Evolutionary conservation across 2,113 vertebrate genomes (phyloP).

Genomic region (Polypterus bichir): DNA sequence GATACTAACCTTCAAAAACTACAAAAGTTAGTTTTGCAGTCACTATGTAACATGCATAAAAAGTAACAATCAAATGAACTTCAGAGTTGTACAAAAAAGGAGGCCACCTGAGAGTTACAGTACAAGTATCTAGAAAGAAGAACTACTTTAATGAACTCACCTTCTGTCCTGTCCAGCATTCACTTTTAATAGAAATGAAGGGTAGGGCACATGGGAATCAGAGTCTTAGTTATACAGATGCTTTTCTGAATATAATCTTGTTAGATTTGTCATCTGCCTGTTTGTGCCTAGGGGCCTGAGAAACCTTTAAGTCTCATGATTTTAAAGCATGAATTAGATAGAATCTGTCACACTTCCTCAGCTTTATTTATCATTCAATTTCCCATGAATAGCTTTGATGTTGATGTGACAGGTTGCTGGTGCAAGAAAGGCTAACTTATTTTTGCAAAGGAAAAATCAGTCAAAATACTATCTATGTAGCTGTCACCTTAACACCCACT

Average conservation of each 20-base stretch:
- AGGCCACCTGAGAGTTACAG: too few relatives aligned
- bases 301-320: constrained; percentile 3
- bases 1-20: too few relatives aligned
- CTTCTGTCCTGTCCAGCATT: too few relatives aligned
- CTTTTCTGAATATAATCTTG: not conserved
- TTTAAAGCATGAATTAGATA: constrained; percentile 1
- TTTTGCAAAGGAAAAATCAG: not conserved
- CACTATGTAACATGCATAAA: too few relatives aligned
- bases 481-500: too few relatives aligned
- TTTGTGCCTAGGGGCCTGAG: not conserved
- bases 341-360: not conserved
- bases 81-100: too few relatives aligned
- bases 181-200: not conserved
- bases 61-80: too few relatives aligned
- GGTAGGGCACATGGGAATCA: not conserved
- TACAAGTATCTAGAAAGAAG: too few relatives aligned
- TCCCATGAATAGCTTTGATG: not conserved
- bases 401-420: not conserved
- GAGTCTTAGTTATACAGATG: not conserved
- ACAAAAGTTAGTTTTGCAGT: too few relatives aligned
- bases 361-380: not conserved
- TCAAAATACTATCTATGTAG: not conserved
- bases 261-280: not conserved
- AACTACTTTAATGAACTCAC: too few relatives aligned
- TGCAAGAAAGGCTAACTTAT: not conserved